Percentiles rank a stretch among this genome's conserved stretches.
Conservation (phyloP, 2,797 vertebrate genomes). For the Prunella strophiata region DNA sequence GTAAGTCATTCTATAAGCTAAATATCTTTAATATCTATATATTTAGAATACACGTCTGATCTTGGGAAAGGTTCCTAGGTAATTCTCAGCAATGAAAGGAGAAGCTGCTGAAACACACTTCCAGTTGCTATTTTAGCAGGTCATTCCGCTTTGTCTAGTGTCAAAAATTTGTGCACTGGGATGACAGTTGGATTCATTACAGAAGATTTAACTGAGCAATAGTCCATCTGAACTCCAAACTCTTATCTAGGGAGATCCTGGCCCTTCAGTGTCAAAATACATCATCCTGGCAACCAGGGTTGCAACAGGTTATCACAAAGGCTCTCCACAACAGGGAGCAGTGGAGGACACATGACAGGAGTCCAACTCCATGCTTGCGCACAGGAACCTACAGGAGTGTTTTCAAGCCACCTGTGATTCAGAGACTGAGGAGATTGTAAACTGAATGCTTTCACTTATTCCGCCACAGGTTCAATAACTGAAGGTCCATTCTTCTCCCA, state of each 20-base stretch:
- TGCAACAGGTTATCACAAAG: background rate
- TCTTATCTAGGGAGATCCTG: background rate
- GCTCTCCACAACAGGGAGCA: background rate
- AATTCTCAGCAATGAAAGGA: background rate
- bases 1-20: slow-evolving; percentile 4
- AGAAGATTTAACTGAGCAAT: slow-evolving; percentile 33
- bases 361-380: fast-evolving
- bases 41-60: background rate
- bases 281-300: background rate
- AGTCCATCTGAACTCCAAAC: background rate
- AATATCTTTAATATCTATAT: background rate
- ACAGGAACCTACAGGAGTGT: background rate
- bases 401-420: background rate
- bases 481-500: background rate
- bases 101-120: slow-evolving; percentile 4
- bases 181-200: background rate
- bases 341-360: background rate
- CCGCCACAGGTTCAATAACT: background rate
- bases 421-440: background rate
- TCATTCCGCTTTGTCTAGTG: background rate
- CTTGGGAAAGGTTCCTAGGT: background rate
- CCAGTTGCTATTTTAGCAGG: slow-evolving; percentile 14
- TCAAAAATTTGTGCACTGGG: background rate
- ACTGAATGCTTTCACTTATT: background rate
- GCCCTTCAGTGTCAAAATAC: background rate